Percentiles rank a stretch among this genome's conserved stretches.
Conservation (phyloP, 1,140 invertebrate species). For the Camponotus floridanus region DNA sequence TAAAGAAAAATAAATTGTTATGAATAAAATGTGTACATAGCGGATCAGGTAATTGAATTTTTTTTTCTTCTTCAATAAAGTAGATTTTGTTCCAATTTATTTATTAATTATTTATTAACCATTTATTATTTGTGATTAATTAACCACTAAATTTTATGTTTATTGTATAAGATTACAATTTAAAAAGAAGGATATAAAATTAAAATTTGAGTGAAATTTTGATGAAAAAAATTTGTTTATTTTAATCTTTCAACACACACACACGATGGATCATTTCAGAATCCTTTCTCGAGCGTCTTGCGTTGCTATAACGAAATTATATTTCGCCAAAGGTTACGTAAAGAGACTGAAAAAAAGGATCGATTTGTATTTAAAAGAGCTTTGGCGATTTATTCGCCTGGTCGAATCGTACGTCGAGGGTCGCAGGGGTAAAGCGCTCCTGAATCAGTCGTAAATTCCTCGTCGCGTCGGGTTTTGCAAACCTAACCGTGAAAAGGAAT, state of each 20-base stretch:
- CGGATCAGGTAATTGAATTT: constrained; percentile 2
- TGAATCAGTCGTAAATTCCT: constrained; percentile 49
- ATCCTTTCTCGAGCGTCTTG: neutral
- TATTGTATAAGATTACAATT: constrained; percentile 11
- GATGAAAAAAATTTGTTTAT: neutral
- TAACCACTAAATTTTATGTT: neutral
- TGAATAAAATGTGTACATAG: neutral
- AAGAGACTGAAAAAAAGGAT: neutral
- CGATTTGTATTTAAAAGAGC: constrained; percentile 50
- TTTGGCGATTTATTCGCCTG: constrained; percentile 48
- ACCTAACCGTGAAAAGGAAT: constrained; percentile 53
- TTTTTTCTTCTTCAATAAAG: neutral
- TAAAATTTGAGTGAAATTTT: neutral
- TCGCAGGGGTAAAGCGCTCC: constrained; percentile 1
- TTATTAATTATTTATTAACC: constrained; percentile 11
- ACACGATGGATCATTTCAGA: neutral
- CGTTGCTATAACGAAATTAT: constrained; percentile 29
- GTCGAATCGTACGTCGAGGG: constrained; percentile 8
- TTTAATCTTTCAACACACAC: neutral
- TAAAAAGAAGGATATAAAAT: neutral
- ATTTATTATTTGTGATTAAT: too few species aligned
- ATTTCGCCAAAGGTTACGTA: neutral
- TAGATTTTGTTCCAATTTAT: neutral
- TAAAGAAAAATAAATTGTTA: neutral
- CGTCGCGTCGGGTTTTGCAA: constrained; percentile 31